phyloP scores from a whole-genome alignment of 2,113 vertebrate species.

The Tapirus terrestris region DNA sequence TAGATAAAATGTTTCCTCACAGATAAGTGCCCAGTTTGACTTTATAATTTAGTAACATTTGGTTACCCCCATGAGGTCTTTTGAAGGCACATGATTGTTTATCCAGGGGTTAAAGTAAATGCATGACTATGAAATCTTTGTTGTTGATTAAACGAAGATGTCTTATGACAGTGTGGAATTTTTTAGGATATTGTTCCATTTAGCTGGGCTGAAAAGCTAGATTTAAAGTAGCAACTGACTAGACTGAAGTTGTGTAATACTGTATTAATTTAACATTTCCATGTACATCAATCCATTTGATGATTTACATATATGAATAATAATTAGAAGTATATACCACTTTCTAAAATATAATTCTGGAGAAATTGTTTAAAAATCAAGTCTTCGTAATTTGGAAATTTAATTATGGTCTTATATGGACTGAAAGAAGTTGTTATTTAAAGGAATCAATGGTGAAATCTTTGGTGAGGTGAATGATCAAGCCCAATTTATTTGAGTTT shows the following conservation, averaged over 20 bases:
- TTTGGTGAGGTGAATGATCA: constrained; percentile 4
- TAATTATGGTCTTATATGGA: not conserved
- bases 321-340: constrained; percentile 17
- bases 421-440: not conserved
- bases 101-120: constrained; percentile 34
- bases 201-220: not conserved
- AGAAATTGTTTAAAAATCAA: constrained; percentile 10
- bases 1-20: not conserved
- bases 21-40: not conserved
- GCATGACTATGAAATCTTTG: not conserved
- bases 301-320: not conserved
- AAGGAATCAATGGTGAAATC: not conserved
- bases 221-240: constrained; percentile 2
- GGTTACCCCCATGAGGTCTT: not conserved
- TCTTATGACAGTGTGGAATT: not conserved
- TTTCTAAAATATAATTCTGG: constrained; percentile 38
- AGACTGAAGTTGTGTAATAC: not conserved
- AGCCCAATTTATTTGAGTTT: not conserved
- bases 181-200: not conserved
- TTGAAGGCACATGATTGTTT: constrained; percentile 34
- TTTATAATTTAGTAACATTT: not conserved
- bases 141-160: constrained; percentile 50
- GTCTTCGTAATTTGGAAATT: not conserved
- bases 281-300: not conserved
- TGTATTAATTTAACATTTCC: not conserved